Evolutionary conservation across 2,797 vertebrate genomes (phyloP).

Genomic region (Hypotaenidia okinawae): DNA sequence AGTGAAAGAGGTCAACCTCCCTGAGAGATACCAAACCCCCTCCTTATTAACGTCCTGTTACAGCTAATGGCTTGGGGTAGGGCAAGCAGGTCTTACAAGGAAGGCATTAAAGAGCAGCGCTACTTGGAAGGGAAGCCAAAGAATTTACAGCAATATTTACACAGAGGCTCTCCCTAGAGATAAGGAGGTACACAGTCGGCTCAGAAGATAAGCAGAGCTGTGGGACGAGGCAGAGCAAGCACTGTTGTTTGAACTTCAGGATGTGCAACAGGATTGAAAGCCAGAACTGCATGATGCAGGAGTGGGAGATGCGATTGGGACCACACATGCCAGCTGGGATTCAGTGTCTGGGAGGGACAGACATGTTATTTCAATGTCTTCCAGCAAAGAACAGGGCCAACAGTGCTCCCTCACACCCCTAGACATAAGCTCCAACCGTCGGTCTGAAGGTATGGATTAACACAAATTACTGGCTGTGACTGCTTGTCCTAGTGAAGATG

Average conservation of each 20-base stretch:
- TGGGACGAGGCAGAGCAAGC: not conserved
- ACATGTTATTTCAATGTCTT: not conserved
- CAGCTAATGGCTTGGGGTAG: conserved; percentile 79
- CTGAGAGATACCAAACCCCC: conserved; percentile 74
- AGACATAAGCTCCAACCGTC: not conserved
- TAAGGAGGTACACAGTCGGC: conserved; percentile 63
- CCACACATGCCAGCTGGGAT: not conserved
- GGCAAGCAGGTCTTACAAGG: conserved; percentile 76
- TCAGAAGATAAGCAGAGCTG: conserved; percentile 61
- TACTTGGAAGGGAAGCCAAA: conserved; percentile 71
- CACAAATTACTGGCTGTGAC: not conserved
- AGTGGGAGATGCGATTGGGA: not conserved
- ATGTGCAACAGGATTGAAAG: conserved; percentile 6
- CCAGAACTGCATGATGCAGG: accelerated
- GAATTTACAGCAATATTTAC: conserved; percentile 72
- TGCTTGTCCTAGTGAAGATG: not conserved
- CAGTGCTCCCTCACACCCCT: not conserved
- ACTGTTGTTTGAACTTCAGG: conserved; percentile 15
- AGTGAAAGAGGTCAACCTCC: conserved; percentile 74
- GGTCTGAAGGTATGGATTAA: not conserved
- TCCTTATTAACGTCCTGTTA: conserved; percentile 80
- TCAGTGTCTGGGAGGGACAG: not conserved
- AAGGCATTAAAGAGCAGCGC: conserved; percentile 71
- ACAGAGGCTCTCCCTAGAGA: conserved; percentile 64
- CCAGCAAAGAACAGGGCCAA: not conserved